A percentile compares a stretch with the other conserved stretches of the same genome.
Evolutionary conservation across 1,140 invertebrate genomes (phyloP).

Genomic region (Drosophila orena): DNA sequence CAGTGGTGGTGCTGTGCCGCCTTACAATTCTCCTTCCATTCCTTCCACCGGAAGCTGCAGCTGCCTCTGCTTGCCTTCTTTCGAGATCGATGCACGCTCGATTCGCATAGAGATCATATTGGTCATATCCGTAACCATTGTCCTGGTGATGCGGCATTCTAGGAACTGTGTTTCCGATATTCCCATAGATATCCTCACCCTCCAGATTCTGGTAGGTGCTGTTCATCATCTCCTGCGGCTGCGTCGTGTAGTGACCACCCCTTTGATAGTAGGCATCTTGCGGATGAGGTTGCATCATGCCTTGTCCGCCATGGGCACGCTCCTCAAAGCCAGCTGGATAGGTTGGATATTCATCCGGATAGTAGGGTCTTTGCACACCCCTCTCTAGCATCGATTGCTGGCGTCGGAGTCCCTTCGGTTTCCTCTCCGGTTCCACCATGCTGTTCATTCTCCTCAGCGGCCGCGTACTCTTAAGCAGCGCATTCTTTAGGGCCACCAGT

Average conservation of each 20-base stretch:
- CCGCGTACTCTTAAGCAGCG: conserved; percentile 75
- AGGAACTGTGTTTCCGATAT: conserved; percentile 62
- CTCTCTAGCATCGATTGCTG: conserved; percentile 84
- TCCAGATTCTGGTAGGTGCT: conserved; percentile 84
- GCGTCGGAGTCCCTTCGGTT: conserved; percentile 69
- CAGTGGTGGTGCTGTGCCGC: conserved; percentile 82
- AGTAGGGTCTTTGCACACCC: conserved; percentile 74
- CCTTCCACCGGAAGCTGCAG: conserved; percentile 31
- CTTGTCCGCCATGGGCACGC: conserved; percentile 27
- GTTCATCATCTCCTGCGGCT: conserved; percentile 73
- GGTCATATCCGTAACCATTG: conserved; percentile 66
- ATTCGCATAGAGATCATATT: conserved; percentile 84
- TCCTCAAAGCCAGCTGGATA: conserved; percentile 74
- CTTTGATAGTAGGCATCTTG: conserved; percentile 63
- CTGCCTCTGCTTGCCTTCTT: conserved; percentile 72
- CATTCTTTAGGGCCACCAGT: conserved; percentile 78
- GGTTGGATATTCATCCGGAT: conserved; percentile 80
- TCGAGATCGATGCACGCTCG: conserved; percentile 83
- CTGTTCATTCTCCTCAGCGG: conserved; percentile 81
- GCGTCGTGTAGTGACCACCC: conserved; percentile 46
- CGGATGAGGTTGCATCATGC: conserved; percentile 34
- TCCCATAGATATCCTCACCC: conserved; percentile 80
- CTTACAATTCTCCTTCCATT: conserved; percentile 69
- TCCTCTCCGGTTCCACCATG: conserved; percentile 80
- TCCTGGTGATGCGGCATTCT: conserved; percentile 49